These are phyloP conservation scores for Tangara arthus DNA, from an alignment of 2,797 vertebrate genomes.

Conservation along the genomic window DNA sequence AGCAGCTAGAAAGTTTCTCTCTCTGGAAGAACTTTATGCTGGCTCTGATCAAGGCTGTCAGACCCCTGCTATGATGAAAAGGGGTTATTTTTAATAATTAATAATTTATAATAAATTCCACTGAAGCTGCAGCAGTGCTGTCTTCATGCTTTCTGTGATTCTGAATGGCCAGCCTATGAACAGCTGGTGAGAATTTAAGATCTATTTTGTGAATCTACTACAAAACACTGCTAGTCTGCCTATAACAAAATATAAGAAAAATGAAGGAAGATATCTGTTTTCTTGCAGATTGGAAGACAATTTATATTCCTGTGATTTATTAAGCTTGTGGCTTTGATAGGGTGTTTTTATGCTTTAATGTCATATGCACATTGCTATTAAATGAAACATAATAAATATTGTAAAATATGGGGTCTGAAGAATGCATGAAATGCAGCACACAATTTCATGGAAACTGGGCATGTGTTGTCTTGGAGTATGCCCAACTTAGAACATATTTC, in stretches of 20 bases:
- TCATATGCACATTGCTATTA: slow-evolving; percentile 11
- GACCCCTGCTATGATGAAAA: not conserved
- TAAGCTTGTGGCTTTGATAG: not conserved
- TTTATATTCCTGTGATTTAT: slow-evolving; percentile 7
- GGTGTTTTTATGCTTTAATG: not conserved
- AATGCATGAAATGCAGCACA: not conserved
- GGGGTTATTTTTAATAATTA: not conserved
- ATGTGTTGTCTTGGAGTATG: not conserved
- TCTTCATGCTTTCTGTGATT: not conserved
- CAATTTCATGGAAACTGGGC: not conserved
- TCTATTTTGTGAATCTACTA: not conserved
- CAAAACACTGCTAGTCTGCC: not conserved
- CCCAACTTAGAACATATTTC: not conserved
- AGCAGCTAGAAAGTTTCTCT: not conserved
- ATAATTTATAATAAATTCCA: not conserved
- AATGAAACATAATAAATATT: slow-evolving; percentile 31
- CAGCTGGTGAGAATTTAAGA: not conserved
- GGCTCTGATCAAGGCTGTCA: not conserved
- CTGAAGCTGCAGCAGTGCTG: not conserved
- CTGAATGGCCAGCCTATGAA: not conserved
- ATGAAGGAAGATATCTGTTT: not conserved
- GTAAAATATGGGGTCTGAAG: not conserved
- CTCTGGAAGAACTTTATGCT: not conserved
- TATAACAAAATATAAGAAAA: not conserved
- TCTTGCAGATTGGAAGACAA: not conserved